A percentile compares a stretch with the other conserved stretches of the same genome.
These are phyloP conservation scores for Hydropotes inermis DNA, from an alignment of 2,113 vertebrate species.

Conservation along the genomic window DNA sequence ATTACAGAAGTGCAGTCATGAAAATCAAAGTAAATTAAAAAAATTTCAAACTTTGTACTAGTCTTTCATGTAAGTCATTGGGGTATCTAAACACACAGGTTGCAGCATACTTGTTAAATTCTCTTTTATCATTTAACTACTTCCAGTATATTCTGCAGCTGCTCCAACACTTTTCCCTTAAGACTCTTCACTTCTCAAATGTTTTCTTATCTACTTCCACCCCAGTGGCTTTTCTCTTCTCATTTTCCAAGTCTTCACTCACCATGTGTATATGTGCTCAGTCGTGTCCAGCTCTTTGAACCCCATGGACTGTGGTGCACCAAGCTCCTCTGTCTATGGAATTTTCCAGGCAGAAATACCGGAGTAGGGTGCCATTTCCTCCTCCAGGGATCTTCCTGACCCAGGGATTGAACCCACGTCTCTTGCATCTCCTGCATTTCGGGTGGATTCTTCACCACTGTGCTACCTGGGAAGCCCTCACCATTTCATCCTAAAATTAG, in stretches of 20 bases:
- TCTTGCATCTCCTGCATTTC: background rate
- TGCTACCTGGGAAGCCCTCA: background rate
- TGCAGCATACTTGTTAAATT: background rate
- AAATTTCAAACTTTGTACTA: background rate
- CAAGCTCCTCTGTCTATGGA: background rate
- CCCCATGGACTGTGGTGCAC: background rate
- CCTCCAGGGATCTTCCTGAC: background rate
- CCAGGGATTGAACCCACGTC: background rate
- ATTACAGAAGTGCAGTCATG: background rate
- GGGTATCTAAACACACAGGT: background rate
- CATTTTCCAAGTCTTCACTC: background rate
- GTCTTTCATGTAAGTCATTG: background rate
- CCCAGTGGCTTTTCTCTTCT: background rate
- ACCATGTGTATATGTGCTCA: background rate
- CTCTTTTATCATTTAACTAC: background rate
- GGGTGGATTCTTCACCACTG: background rate
- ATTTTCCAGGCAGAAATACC: background rate
- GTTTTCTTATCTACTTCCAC: background rate
- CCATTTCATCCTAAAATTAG: background rate
- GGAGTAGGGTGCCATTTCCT: background rate
- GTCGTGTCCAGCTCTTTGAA: background rate
- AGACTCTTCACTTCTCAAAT: background rate
- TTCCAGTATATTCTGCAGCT: background rate
- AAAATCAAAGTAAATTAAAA: background rate
- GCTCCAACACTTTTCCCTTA: background rate